Evolutionary conservation across 2,888 invertebrate genomes (phyloP).

Genomic region (Hecatera dysodea): DNA sequence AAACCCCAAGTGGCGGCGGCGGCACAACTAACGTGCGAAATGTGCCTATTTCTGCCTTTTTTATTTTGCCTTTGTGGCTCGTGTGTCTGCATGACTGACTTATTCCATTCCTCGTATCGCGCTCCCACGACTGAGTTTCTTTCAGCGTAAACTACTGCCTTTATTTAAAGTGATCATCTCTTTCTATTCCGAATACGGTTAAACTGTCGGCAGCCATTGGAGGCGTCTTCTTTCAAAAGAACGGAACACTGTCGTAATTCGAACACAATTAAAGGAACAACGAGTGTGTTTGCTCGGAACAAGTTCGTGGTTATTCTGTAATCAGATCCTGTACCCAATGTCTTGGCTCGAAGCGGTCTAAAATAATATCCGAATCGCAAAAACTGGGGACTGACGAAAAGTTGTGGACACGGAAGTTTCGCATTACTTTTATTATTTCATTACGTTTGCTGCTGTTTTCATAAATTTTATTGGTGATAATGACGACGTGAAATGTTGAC

Average conservation of each 20-base stretch:
- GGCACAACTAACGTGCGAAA: constrained; percentile 60
- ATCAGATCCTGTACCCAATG: constrained; percentile 44
- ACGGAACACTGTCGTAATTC: constrained; percentile 20
- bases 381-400: constrained; percentile 28
- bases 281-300: constrained; percentile 26
- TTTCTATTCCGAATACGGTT: constrained; percentile 31
- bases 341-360: constrained; percentile 47
- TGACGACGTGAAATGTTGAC: constrained; percentile 13
- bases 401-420: constrained; percentile 37
- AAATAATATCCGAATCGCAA: constrained; percentile 41
- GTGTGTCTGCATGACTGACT: constrained; percentile 59
- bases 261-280: constrained; percentile 34
- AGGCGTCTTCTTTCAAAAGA: constrained; percentile 29
- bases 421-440: constrained; percentile 42
- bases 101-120: constrained; percentile 48
- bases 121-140: constrained; percentile 41
- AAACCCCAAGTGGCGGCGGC: constrained; percentile 54
- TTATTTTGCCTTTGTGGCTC: constrained; percentile 62
- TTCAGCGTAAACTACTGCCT: constrained; percentile 46
- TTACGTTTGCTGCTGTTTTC: constrained; percentile 44
- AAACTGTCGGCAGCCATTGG: constrained; percentile 13
- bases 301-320: constrained; percentile 51
- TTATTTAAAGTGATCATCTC: constrained; percentile 37
- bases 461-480: constrained; percentile 48
- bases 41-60: constrained; percentile 58